A percentile compares a stretch with the other conserved stretches of the same genome.
Evolutionary conservation across 2,113 vertebrate genomes (phyloP).

Genomic region (Daphoenositta chrysoptera): DNA sequence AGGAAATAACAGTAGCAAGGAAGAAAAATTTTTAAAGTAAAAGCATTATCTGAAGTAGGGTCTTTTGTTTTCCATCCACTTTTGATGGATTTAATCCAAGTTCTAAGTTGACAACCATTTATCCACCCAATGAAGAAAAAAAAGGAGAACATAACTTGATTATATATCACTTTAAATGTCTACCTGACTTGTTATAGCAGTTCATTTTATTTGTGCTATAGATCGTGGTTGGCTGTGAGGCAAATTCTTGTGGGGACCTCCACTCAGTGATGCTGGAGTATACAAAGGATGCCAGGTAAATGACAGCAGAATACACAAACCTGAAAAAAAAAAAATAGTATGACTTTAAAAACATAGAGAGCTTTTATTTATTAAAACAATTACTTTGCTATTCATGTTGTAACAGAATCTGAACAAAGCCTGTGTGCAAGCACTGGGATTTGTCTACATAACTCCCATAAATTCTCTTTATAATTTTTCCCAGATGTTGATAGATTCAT

Average conservation of each 20-base stretch:
- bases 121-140: background rate
- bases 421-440: background rate
- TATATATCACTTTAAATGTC: background rate
- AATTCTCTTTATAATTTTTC: conserved; percentile 15
- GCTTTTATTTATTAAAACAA: conserved; percentile 13
- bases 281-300: conserved; percentile 93
- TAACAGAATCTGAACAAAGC: background rate
- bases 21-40: background rate
- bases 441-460: background rate
- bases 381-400: background rate
- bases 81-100: background rate
- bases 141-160: background rate
- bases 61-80: background rate
- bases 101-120: background rate
- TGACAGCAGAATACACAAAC: background rate
- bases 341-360: background rate
- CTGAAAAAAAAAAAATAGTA: background rate
- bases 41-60: background rate
- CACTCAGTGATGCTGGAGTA: conserved; percentile 96
- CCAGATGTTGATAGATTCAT: conserved; percentile 5
- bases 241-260: conserved; percentile 91
- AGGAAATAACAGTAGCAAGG: background rate
- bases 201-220: conserved; percentile 63
- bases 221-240: conserved; percentile 98
- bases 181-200: background rate